Conservation (phyloP, 2,113 vertebrate species). For the Apteryx mantelli region DNA sequence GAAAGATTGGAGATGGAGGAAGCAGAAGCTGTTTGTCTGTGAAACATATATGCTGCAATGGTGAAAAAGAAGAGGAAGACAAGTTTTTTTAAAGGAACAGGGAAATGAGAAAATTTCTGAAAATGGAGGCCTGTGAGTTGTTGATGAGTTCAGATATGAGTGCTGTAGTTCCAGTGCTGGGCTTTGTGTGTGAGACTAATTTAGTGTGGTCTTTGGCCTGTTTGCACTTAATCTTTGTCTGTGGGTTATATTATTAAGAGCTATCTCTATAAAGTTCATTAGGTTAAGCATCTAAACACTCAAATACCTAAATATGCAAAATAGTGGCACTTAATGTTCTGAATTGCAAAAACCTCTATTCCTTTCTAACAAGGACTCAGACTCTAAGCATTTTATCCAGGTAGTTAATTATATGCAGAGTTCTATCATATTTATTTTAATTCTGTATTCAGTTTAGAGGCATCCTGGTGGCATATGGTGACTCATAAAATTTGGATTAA, state of each 20-base stretch:
- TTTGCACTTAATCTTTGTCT: not conserved
- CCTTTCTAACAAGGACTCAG: not conserved
- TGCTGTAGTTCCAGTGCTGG: not conserved
- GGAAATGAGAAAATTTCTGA: not conserved
- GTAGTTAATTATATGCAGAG: not conserved
- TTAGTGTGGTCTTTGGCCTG: not conserved
- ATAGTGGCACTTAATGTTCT: not conserved
- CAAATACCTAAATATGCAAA: not conserved
- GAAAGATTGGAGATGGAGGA: not conserved
- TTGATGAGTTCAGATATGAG: not conserved
- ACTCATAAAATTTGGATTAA: not conserved
- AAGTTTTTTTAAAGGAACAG: not conserved
- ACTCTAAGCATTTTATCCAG: not conserved
- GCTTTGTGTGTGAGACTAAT: not conserved
- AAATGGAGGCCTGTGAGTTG: not conserved
- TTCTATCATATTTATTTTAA: not conserved
- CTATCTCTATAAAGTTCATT: not conserved
- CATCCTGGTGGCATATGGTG: not conserved
- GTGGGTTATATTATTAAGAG: not conserved
- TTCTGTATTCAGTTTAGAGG: not conserved
- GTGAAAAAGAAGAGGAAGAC: not conserved
- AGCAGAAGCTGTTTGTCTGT: not conserved
- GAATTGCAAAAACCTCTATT: not conserved
- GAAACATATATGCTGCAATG: rapidly evolving
- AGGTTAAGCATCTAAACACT: not conserved